Conservation (phyloP, 1,140 invertebrate genomes). For the Papilio helenus region DNA sequence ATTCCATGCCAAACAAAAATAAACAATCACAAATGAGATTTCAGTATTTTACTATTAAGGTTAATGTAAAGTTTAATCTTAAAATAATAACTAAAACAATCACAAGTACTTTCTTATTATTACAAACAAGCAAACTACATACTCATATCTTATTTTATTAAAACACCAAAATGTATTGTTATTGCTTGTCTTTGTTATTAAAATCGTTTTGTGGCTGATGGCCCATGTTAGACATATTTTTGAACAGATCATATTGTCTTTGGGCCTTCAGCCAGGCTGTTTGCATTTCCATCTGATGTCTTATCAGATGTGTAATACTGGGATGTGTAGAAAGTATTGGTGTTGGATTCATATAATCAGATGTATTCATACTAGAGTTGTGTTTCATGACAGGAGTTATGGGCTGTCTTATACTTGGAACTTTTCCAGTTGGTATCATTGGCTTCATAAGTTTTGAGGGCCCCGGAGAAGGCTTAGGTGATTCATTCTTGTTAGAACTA, state of each 20-base stretch:
- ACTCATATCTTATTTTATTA: conserved; percentile 31
- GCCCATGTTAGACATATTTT: conserved; percentile 70
- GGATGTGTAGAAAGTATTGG: conserved; percentile 61
- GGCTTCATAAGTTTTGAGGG: conserved; percentile 71
- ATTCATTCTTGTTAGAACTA: conserved; percentile 62
- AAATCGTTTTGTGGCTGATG: conserved; percentile 71
- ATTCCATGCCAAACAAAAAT: not conserved
- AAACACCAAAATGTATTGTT: conserved; percentile 35
- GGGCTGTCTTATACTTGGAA: conserved; percentile 62
- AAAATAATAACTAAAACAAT: conserved; percentile 35
- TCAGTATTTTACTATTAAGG: not conserved
- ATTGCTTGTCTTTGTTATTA: conserved; percentile 72
- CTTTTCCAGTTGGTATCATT: conserved; percentile 60
- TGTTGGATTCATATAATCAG: conserved; percentile 62
- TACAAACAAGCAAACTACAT: conserved; percentile 27
- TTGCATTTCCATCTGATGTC: conserved; percentile 72
- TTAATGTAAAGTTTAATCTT: conserved; percentile 11
- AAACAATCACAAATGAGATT: conserved; percentile 19
- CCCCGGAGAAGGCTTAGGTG: conserved; percentile 59
- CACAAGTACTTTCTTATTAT: conserved; percentile 31
- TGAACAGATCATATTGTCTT: conserved; percentile 68
- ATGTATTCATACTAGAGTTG: conserved; percentile 55
- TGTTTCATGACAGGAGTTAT: conserved; percentile 58
- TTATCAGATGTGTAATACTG: conserved; percentile 52
- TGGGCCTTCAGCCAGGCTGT: conserved; percentile 72